Conservation (phyloP, 2,797 vertebrate species). For the Mormyrops attenuatus region DNA sequence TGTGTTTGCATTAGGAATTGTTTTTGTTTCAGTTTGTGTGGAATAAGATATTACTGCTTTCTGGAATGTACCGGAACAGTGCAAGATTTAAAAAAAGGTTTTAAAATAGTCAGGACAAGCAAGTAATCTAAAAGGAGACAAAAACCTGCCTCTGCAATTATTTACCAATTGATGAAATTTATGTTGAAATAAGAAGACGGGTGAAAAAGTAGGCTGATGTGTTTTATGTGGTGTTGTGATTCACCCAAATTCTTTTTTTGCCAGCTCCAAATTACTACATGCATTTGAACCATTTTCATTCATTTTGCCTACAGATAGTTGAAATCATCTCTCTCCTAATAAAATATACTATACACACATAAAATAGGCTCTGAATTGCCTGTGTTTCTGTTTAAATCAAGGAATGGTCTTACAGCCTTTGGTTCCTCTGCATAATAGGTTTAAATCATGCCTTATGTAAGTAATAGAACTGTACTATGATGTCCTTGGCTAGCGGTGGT, state of each 20-base stretch:
- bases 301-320: neutral
- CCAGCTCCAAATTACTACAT: neutral
- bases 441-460: constrained; percentile 6
- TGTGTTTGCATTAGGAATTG: neutral
- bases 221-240: neutral
- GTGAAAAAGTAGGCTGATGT: neutral
- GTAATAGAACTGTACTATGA: neutral
- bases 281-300: neutral
- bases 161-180: neutral
- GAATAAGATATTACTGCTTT: neutral
- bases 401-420: neutral
- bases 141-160: neutral
- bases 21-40: neutral
- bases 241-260: neutral
- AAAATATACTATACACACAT: neutral
- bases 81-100: neutral
- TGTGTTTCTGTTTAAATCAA: neutral
- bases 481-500: neutral
- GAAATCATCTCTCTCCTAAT: constrained; percentile 3
- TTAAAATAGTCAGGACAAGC: neutral
- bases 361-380: neutral
- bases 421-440: neutral
- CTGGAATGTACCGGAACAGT: neutral
- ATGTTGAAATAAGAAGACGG: neutral
- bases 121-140: neutral